Evolutionary conservation across 2,797 vertebrate species (phyloP), one percentile per base, ranked within the genome.

Genomic region (Decapterus maruadsi): DNA sequence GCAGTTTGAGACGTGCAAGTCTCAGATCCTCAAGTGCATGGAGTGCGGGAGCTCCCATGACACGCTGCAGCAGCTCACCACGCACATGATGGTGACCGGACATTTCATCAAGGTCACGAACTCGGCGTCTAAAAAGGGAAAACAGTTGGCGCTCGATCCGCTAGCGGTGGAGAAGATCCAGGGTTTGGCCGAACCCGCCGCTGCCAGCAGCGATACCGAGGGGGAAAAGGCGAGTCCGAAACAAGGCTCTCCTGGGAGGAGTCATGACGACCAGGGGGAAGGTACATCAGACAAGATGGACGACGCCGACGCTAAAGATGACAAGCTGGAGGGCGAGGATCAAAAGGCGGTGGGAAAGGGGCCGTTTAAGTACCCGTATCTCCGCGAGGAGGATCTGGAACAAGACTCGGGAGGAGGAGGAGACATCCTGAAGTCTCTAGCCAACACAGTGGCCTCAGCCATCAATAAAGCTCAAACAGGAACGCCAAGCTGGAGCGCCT

Each of bases 1-100:
- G 98, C 98, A 99, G 92, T 99, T 99, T 13, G 98, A 99, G 93
- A 99, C 98, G 12, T 99, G 98, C 93, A 99, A 99, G 91, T 99
- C 98, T 67, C 98, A 99, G 94, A 99, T 99, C 89, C 89, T 99
- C 22, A 99, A 99, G 90, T 99, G 98, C 81, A 99, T 99, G 98
- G 98, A 99, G 93, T 99, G 98, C 0, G 98, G 98, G 17, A 99
- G 98, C 82, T 99, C 98, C 3, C 98, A 99, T 0, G 98, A 99
- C 43, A 99, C 98, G 2, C 90, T 99, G 72, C 98, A 99, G 89
- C 98, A 99, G 83, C 98, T 99, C 78, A 99, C 98, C 0, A 97
- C 98, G 26, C 98, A 99, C 73, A 99, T 99, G 98, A 99, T 99
- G 98, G 98, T 99, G 29, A 99, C 98, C 0, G 98, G 98, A 19